Percentiles rank a stretch among this genome's conserved stretches.
These are phyloP conservation scores for Clarias batrachus DNA, from an alignment of 2,113 vertebrate species.

Conservation along the genomic window DNA sequence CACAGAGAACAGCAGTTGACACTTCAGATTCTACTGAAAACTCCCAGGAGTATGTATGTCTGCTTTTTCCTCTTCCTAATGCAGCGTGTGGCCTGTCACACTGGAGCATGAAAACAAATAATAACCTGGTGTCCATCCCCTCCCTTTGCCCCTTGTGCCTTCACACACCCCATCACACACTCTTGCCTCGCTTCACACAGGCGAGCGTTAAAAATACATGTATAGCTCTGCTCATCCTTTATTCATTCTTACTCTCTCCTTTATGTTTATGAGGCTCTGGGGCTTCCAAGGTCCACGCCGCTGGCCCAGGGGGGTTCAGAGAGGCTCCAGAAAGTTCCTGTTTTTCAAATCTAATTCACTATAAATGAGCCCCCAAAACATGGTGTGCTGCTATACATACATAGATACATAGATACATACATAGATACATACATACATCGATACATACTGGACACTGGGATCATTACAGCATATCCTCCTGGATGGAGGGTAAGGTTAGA, in stretches of 20 bases:
- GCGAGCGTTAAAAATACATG: conserved; percentile 79
- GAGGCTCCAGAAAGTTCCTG: conserved; percentile 68
- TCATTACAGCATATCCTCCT: conserved; percentile 30
- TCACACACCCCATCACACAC: conserved; percentile 48
- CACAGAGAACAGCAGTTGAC: conserved; percentile 14
- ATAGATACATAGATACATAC: conserved; percentile 55
- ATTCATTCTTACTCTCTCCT: conserved; percentile 74
- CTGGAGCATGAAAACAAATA: conserved; percentile 48
- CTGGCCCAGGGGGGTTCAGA: conserved; percentile 64
- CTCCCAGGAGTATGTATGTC: conserved; percentile 14
- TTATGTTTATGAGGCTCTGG: conserved; percentile 76
- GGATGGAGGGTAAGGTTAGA: conserved; percentile 13
- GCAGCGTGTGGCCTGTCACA: conserved; percentile 42
- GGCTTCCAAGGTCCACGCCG: conserved; percentile 60
- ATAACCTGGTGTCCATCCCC: conserved; percentile 46
- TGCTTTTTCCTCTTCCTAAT: conserved; percentile 25
- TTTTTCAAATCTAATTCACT: conserved; percentile 68
- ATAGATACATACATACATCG: conserved; percentile 7
- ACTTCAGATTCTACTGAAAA: conserved; percentile 31
- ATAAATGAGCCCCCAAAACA: conserved; percentile 60
- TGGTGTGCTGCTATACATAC: conserved; percentile 48
- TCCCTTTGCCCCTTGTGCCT: conserved; percentile 41
- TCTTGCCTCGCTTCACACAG: conserved; percentile 74
- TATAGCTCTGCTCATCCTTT: conserved; percentile 77
- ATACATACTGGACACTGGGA: conserved; percentile 10